Evolutionary conservation across 2,888 invertebrate genomes (phyloP), one percentile per base, ranked within the genome.

Genomic region (Sinelater perroti): DNA sequence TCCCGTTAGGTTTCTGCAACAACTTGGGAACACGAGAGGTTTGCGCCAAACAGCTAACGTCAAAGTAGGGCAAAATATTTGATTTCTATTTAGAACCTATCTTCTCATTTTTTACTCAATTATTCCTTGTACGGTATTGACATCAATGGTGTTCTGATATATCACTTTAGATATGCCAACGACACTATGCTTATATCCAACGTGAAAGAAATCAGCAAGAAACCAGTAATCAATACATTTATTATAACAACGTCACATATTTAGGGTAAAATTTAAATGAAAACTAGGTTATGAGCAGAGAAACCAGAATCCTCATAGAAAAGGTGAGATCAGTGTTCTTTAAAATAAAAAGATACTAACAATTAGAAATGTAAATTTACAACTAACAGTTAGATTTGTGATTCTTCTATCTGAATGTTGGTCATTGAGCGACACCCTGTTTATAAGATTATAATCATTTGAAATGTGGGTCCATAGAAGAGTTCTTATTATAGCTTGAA

Each of bases 381-480:
- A n/a, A n/a, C n/a, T n/a, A n/a, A n/a, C n/a, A n/a, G n/a, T n/a
- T n/a, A n/a, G n/a, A n/a, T n/a, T n/a, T n/a, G n/a, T n/a, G n/a
- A n/a, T n/a, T n/a, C n/a, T n/a, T n/a, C n/a, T n/a, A n/a, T 6
- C 30, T 3, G 30, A 30, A 30, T 10, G 30, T 3, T 30, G n/a
- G 11, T n/a, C 30, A 30, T 30, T 30, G 30, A 11, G 5, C 30
- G 30, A 30, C 11, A n/a, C 30, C 3, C 3, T 30, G 8, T 3
- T 30, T 30, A 30, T 10, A 30, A 30, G 30, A 30, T 30, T 30
- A 3, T 4, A n/a, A 4, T 30, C 8, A n/a, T 30, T 30, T 30
- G 30, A 30, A 30, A 30, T 30, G 30, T 30, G 30, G 10, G 8
- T n/a, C 30, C n/a, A n/a, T n/a, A n/a, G n/a, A n/a, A n/a, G n/a